Base-by-base conservation (phyloP, 2,797 vertebrate genomes). In the Mormyrops attenuatus region DNA sequence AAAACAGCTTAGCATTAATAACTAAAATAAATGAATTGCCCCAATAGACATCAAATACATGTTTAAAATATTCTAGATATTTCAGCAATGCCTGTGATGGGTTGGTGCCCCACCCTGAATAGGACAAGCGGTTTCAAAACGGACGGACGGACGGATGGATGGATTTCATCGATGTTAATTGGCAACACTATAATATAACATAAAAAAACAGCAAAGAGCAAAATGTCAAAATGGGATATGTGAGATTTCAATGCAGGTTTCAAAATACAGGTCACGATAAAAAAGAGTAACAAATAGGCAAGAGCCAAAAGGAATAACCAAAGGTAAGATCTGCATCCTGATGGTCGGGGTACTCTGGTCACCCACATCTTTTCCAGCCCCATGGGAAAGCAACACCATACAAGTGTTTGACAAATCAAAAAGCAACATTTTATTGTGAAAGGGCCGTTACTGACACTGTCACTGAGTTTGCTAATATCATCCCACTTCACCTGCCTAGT, bases 401-500 rank as follows among this genome's bases (percentile, higher is more conserved):
- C 13, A 73, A 73, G 26, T 73, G 69, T 73, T 8, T 84, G 44
- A 84, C 77, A 85, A 49, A 50, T 30, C 17, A 66, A 49, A 66
- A 88, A 49, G 13, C 30, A 47, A 88, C 50, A 88, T 60, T 15
- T 34, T 41, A 88, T 7, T 69, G 60, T 69, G 11, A 88, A 55
- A 66, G 34, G n/a, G 5, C 20, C 13, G 4, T 22, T 9, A 63
- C 57, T 44, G 41, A 88, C 15, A 44, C 26, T 87, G 85, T 38
- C 30, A 63, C 55, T 88, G 66, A 88, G 44, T 73, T 52, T 73
- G n/a, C 26, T 55, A 41, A 89, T 47, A 41, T 55, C 73, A 89
- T 82, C 30, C 34, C 69, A 89, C 30, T 89, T 84, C 52, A 49
- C 41, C 52, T 41, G 9, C 13, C 52, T n/a, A 53, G 30, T 53